Evolutionary conservation across 2,888 invertebrate species (phyloP).

Genomic region (Trichogramma dendrolimi): DNA sequence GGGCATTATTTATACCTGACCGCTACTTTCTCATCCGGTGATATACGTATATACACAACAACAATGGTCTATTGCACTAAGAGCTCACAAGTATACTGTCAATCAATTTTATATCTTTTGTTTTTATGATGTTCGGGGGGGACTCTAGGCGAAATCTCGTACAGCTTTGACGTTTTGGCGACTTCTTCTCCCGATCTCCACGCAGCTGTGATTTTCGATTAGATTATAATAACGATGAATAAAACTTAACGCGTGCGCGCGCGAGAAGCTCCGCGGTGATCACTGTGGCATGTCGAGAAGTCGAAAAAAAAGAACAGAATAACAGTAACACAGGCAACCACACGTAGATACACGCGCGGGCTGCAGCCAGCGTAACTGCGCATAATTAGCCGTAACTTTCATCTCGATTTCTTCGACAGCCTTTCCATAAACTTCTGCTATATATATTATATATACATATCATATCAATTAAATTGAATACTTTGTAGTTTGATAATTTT

Average conservation of each 20-base stretch:
- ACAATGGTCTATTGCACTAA: no score
- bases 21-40: conserved; percentile 42
- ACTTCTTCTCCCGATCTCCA: no score
- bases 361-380: conserved; percentile 19
- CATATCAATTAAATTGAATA: no score
- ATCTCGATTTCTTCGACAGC: conserved; percentile 26
- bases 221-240: not conserved
- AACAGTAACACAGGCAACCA: not conserved
- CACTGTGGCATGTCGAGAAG: conserved; percentile 19
- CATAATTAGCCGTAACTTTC: conserved; percentile 30
- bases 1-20: conserved; percentile 46
- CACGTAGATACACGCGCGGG: conserved; percentile 8
- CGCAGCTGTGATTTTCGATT: no score
- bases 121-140: no score
- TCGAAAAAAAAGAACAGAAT: conserved; percentile 1
- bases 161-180: no score
- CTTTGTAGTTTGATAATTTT: no score
- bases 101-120: no score
- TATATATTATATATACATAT: not conserved
- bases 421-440: conserved; percentile 9
- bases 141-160: no score
- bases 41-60: no score
- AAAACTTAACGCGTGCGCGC: conserved; percentile 8
- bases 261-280: conserved; percentile 7
- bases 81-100: no score